Evolutionary conservation across 2,797 vertebrate species (phyloP), one percentile per base, ranked within the genome.

Genomic region (Onychomys leucogaster): DNA sequence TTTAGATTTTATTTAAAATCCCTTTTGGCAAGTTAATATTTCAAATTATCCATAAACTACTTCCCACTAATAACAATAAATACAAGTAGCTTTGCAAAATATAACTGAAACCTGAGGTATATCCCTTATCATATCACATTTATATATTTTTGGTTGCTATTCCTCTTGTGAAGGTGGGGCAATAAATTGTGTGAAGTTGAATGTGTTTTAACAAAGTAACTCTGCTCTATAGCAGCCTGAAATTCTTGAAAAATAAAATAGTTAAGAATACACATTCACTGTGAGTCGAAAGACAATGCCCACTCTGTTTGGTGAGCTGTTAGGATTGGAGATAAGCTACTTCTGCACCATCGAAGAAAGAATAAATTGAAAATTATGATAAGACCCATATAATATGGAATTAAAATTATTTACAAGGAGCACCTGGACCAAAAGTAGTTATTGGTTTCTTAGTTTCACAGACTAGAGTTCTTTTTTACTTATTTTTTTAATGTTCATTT

Each of bases 341-440:
- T 84, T 92, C 82, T 73, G 29, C 29, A 73, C 0, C 32, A 32
- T 1, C 21, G 5, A 76, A 41, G 34, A 43, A 87, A 63, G 46
- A 59, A 46, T 67, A 16, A 76, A 25, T 76, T 46, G 49, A 73
- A 12, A 52, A 61, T 32, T 91, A 71, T 9, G 46, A 10, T 17
- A 34, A 82, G 14, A 82, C 34, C 34, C 23, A 34, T 37, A 46
- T 73, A 37, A 89, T 65, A 46, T 82, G 9, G 21, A 63, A n/a
- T 83, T 76, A 16, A 55, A 83, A 83, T 59, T 96, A 16, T 14
- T 81, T 96, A 89, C 43, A 90, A 25, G 27, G 49, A 73, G 37
- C 5, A 32, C 85, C 10, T 49, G 13, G 16, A 85, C 14, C 2
- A 67, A 73, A 92, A 82, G 8, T 13, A 67, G 11, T 86, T 71